These are phyloP conservation scores for Deroplatys truncata DNA, from an alignment of 2,888 invertebrate species.

Conservation along the genomic window DNA sequence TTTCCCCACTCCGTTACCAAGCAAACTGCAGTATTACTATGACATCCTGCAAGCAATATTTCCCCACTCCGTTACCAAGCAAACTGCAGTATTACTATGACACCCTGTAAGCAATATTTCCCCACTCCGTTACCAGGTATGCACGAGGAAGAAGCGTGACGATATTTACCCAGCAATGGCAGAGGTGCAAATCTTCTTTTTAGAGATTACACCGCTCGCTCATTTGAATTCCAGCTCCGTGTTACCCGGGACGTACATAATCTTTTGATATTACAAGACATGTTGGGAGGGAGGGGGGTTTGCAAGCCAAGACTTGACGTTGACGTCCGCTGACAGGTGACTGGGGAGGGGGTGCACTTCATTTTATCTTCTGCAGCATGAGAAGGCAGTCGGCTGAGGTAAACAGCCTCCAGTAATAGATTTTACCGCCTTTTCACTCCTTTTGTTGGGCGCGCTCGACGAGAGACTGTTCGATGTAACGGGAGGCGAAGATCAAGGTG, in stretches of 20 bases:
- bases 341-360: not conserved
- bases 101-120: too few species aligned
- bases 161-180: not conserved
- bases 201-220: not conserved
- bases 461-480: too few species aligned
- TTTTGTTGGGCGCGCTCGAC: not conserved
- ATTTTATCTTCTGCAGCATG: not conserved
- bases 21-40: too few species aligned
- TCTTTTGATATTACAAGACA: not conserved
- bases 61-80: too few species aligned
- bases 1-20: too few species aligned
- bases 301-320: constrained; percentile 6
- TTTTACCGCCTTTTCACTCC: not conserved
- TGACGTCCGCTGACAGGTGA: constrained; percentile 22
- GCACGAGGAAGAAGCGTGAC: too few species aligned
- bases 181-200: not conserved
- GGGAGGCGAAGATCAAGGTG: too few species aligned
- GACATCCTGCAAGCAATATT: too few species aligned
- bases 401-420: not conserved
- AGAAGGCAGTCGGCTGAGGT: not conserved
- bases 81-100: too few species aligned
- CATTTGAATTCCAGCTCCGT: not conserved
- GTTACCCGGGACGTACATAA: not conserved
- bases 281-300: not conserved
- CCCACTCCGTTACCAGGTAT: too few species aligned